Evolutionary conservation across 2,888 invertebrate genomes (phyloP).

Genomic region (Dryadula phaetusa): DNA sequence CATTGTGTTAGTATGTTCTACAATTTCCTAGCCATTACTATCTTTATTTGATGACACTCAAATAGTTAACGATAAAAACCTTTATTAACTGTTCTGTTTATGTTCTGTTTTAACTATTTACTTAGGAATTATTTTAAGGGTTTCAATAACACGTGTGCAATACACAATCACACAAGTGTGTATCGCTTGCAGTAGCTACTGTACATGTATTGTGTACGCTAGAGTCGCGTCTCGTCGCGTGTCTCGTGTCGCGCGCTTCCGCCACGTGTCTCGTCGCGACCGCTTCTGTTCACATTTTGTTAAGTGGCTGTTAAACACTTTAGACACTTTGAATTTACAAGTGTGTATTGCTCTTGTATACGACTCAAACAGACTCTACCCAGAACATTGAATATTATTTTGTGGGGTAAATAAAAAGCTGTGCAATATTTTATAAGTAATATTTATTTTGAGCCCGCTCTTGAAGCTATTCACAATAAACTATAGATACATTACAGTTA

Average conservation of each 20-base stretch:
- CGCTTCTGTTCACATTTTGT: conserved; percentile 20
- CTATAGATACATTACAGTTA: conserved; percentile 34
- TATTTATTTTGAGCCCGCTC: conserved; percentile 52
- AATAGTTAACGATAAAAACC: too few species aligned
- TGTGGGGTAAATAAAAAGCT: conserved; percentile 34
- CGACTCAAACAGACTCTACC: not conserved
- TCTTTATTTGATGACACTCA: too few species aligned
- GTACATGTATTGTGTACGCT: not conserved
- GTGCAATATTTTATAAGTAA: conserved; percentile 44
- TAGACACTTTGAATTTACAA: not conserved
- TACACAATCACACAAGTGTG: not conserved
- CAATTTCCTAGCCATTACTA: too few species aligned
- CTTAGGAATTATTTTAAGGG: too few species aligned
- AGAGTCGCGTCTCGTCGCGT: not conserved
- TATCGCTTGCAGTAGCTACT: not conserved
- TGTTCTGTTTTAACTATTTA: too few species aligned
- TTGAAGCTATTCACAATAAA: conserved; percentile 47
- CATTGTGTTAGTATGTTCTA: too few species aligned
- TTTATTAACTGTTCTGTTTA: too few species aligned
- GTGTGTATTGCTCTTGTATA: not conserved
- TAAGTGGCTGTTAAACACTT: conserved; percentile 10
- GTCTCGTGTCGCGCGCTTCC: not conserved
- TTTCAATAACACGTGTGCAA: too few species aligned
- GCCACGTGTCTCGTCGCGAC: conserved; percentile 7
- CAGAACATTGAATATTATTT: not conserved